Evolutionary conservation across 2,888 invertebrate species (phyloP), one percentile per base, ranked within the genome.

Genomic region (Cephus pygmeus): DNA sequence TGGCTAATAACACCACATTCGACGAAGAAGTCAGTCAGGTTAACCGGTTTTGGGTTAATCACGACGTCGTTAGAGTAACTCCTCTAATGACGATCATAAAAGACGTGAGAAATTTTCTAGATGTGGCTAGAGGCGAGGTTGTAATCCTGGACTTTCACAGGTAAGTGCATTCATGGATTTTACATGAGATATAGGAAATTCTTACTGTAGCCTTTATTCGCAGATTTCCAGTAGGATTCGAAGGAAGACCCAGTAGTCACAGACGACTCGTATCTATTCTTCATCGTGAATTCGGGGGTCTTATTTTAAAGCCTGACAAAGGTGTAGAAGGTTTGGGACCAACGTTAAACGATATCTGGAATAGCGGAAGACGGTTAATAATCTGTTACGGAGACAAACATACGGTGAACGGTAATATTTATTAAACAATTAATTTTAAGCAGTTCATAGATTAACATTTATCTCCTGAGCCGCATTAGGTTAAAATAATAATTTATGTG

Each of bases 61-160:
- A 96, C 89, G 95, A 95, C 88, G 92, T 95, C 87, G 93, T 95
- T 79, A 92, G 94, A 87, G 93, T 97, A 79, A 94, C 94, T 85
- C 95, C 95, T 76, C 91, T 97, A 75, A 90, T 93, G 11, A 94
- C 94, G 0, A 91, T 96, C 40, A 91, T 96, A n/a, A 93, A 92
- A 83, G 95, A 96, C 90, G 94, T 97, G 23, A 93, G 93, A 84
- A 93, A 93, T 73, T 97, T 97, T 90, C 91, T 96, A 73, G 93
- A 94, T 84, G 91, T 92, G 69, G 95, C 96, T 0, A 94, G 92
- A 15, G 92, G 93, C 80, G 97, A 97, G 92, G 92, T 97, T 56
- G 93, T 97, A 12, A 94, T 97, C 80, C 91, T 97, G 75, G 97
- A 97, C 87, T 96, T 97, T 73, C 97, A 97, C 86, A 94, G 89